Conservation (phyloP, 2,113 vertebrate genomes). For the Amphiprion ocellaris region DNA sequence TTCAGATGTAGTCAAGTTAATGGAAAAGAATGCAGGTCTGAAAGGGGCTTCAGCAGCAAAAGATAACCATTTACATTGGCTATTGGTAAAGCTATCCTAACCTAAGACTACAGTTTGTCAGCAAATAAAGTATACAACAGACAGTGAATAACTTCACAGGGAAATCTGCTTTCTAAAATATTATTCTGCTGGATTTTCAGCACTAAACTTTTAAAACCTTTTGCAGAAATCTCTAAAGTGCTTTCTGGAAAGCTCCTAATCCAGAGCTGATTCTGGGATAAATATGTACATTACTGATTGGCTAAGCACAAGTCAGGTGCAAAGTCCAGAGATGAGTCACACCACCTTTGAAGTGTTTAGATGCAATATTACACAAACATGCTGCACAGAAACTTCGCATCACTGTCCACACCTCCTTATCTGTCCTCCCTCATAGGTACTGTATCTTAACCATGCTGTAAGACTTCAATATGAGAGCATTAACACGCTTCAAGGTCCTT, state of each 20-base stretch:
- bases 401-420: conserved; percentile 80
- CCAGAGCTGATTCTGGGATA: conserved; percentile 57
- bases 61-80: too few relatives aligned
- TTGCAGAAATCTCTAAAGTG: conserved; percentile 30
- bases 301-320: conserved; percentile 54
- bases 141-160: conserved; percentile 12
- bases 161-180: conserved; percentile 31
- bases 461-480: conserved; percentile 85
- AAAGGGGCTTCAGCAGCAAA: too few relatives aligned
- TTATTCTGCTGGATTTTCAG: conserved; percentile 13
- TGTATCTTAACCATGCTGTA: conserved; percentile 84
- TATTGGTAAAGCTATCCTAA: not conserved
- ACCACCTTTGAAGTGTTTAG: conserved; percentile 71
- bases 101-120: not conserved
- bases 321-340: conserved; percentile 66
- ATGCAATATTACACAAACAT: conserved; percentile 77
- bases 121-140: not conserved
- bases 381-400: conserved; percentile 77
- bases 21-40: too few relatives aligned
- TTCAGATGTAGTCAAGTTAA: too few relatives aligned
- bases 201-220: conserved; percentile 10
- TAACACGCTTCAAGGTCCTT: conserved; percentile 87
- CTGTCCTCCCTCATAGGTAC: conserved; percentile 78
- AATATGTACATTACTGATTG: conserved; percentile 58
- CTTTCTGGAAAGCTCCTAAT: conserved; percentile 49